Conservation (phyloP, 1,140 invertebrate genomes). For the Pogonognathellus flavescens region DNA sequence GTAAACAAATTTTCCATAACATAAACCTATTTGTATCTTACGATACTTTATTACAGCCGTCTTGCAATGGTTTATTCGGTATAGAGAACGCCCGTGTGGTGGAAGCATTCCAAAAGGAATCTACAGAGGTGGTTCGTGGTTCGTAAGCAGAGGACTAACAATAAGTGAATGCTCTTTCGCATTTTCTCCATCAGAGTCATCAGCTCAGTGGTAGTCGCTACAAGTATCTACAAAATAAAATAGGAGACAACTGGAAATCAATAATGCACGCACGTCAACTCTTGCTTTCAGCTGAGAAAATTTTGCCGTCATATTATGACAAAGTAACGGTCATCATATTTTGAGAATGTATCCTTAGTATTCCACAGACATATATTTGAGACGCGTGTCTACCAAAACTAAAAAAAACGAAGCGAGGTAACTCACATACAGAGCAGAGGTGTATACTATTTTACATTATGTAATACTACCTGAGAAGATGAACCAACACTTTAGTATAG, state of each 20-base stretch:
- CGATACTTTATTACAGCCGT: no score
- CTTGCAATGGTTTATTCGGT: no score
- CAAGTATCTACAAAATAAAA: slow-evolving; percentile 4
- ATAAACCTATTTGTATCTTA: no score
- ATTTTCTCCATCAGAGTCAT: slow-evolving; percentile 13
- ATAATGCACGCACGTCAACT: slow-evolving; percentile 30
- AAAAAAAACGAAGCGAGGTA: neutral
- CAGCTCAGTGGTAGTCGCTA: neutral
- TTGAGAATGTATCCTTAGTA: slow-evolving; percentile 16
- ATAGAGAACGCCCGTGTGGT: neutral
- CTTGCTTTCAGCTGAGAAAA: slow-evolving; percentile 22
- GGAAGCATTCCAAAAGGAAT: slow-evolving; percentile 23
- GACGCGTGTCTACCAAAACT: neutral
- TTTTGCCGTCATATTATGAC: slow-evolving; percentile 43
- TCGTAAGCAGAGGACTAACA: neutral
- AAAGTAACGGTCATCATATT: slow-evolving; percentile 47
- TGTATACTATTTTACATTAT: no score
- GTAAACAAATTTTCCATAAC: no score
- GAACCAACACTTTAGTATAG: no score
- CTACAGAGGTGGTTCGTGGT: neutral
- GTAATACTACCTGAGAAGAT: no score
- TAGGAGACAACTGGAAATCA: slow-evolving; percentile 42
- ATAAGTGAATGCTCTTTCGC: neutral
- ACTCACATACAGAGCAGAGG: neutral
- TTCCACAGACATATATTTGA: neutral